phyloP scores from a whole-genome alignment of 2,113 vertebrate genomes.

The Ceyx cyanopectus region DNA sequence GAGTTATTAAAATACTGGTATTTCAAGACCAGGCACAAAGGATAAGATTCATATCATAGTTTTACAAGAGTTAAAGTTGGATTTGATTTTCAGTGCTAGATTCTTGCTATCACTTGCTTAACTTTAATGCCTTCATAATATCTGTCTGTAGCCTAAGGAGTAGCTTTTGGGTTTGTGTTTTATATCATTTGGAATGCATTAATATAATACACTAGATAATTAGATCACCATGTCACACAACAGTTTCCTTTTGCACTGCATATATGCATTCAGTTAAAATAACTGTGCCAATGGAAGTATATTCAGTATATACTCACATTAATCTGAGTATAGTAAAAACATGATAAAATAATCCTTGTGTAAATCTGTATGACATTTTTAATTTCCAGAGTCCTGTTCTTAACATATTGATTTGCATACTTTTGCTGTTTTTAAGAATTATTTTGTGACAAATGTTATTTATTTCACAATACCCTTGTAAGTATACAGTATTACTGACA shows the following conservation, averaged over 20 bases:
- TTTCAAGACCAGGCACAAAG: neutral
- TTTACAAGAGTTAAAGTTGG: neutral
- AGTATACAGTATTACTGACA: neutral
- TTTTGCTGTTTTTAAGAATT: neutral
- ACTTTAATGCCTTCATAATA: neutral
- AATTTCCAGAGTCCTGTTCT: neutral
- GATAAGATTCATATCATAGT: neutral
- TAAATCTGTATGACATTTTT: neutral
- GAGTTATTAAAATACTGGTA: neutral
- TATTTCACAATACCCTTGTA: neutral
- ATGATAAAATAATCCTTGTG: neutral
- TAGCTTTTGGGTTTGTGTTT: neutral
- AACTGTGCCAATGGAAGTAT: neutral
- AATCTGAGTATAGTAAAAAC: neutral
- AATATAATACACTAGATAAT: neutral
- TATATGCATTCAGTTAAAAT: neutral
- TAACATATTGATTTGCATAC: neutral
- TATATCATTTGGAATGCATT: neutral
- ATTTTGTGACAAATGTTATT: neutral
- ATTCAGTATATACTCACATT: neutral
- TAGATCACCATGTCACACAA: neutral
- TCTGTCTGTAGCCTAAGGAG: neutral
- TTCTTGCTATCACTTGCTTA: neutral
- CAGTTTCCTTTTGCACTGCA: neutral
- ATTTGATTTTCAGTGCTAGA: neutral